Evolutionary conservation across 2,113 vertebrate genomes (phyloP), one percentile per base, ranked within the genome.

Genomic region (Limnothrissa miodon): DNA sequence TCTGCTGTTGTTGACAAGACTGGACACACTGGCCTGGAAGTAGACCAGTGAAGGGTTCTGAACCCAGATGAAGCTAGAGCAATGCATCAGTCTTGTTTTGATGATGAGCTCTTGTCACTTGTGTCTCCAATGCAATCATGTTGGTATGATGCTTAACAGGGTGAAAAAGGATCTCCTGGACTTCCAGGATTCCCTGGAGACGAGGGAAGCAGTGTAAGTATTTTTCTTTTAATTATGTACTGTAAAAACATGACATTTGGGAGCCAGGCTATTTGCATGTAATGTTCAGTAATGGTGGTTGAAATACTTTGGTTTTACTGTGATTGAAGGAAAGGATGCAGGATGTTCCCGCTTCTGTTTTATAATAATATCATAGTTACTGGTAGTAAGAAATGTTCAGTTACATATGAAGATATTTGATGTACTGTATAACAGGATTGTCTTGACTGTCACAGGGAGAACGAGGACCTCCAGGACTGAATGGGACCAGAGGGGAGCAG

Each of bases 161-260:
- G 96, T 9, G 4, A 4, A 0, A 1, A 19, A 0, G 97, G 97
- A 85, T 85, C 74, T 56, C 90, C 45, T 9, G 97, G 96, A 39
- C 85, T 89, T 82, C 87, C 87, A 3, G 97, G 96, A 0, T 93
- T 95, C 90, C 95, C 95, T 9, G 97, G 96, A 86, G 95, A 97
- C 2, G 96, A 98, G 87, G 97, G 97, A 79, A 82, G 85, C 6
- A 53, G 83, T 46, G 96, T 98, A 90, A 95, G 96, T 95, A 81
- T 5, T 7, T 13, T 9, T 62, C 59, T 11, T 62, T 29, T 25
- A 29, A 1, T 29, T 29, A 1, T 70, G n/a, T n/a, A n/a, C n/a
- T 36, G 66, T 36, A 13, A 74, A 17, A 33, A 74, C 0, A 15
- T 56, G 1, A 36, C 11, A 33, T 36, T 29, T 25, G 25, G 42